Conservation (phyloP, 2,888 invertebrate species). For the Pseudoips prasinana region DNA sequence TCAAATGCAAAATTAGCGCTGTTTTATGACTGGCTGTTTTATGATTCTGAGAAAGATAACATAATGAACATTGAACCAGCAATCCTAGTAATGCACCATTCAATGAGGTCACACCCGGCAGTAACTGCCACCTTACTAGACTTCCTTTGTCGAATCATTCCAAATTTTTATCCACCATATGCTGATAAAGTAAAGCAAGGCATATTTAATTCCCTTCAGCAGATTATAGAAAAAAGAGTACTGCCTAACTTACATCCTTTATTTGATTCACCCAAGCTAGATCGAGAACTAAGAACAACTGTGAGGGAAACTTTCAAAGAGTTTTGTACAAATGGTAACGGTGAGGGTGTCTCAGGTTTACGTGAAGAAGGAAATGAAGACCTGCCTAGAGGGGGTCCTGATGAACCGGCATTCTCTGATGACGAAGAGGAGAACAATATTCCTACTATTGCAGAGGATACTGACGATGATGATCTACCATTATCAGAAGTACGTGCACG, state of each 20-base stretch:
- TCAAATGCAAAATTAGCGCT: slow-evolving; percentile 95
- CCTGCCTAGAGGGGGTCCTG: slow-evolving; percentile 71
- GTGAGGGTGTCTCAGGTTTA: slow-evolving; percentile 74
- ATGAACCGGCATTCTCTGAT: slow-evolving; percentile 92
- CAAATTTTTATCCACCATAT: slow-evolving; percentile 91
- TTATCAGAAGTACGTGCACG: slow-evolving; percentile 88
- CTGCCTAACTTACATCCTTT: slow-evolving; percentile 91
- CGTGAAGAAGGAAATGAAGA: slow-evolving; percentile 71
- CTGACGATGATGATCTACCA: slow-evolving; percentile 89
- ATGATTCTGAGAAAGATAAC: slow-evolving; percentile 94
- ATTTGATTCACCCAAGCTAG: slow-evolving; percentile 93
- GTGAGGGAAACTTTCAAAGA: slow-evolving; percentile 96
- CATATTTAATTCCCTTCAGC: slow-evolving; percentile 90
- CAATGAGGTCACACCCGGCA: slow-evolving; percentile 94
- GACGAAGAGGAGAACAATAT: slow-evolving; percentile 87
- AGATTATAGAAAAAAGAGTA: slow-evolving; percentile 96
- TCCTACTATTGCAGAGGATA: slow-evolving; percentile 80
- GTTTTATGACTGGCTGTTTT: slow-evolving; percentile 97
- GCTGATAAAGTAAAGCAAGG: slow-evolving; percentile 90
- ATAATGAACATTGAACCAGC: slow-evolving; percentile 98
- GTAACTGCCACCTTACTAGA: slow-evolving; percentile 95
- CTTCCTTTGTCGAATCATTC: slow-evolving; percentile 95
- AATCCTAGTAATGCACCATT: slow-evolving; percentile 96
- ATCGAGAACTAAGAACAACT: slow-evolving; percentile 90
- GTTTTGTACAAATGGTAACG: slow-evolving; percentile 86